phyloP scores from a whole-genome alignment of 2,888 invertebrate species.

The Nezara viridula region DNA sequence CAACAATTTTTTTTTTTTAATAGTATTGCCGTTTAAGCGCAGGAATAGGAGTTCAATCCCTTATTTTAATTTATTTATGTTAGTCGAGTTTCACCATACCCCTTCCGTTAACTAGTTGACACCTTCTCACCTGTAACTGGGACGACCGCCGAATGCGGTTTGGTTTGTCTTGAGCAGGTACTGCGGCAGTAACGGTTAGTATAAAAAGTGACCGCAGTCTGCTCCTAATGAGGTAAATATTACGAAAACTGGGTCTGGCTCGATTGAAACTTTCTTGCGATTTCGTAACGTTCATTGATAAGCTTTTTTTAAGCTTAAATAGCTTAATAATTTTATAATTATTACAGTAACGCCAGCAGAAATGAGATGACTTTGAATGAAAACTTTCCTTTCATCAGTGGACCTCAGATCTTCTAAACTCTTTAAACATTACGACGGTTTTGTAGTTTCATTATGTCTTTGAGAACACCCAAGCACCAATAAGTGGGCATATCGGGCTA shows the following conservation, averaged over 20 bases:
- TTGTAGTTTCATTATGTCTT: too few species aligned
- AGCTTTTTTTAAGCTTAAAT: background rate
- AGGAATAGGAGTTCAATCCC: too few species aligned
- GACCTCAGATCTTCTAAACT: too few species aligned
- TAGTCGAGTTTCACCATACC: background rate
- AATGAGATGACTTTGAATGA: too few species aligned
- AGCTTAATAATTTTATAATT: background rate
- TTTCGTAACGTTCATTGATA: background rate
- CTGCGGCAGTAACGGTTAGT: background rate
- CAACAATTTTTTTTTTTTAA: too few species aligned
- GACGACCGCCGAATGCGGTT: conserved; percentile 14
- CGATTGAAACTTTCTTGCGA: background rate
- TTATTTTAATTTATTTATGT: too few species aligned
- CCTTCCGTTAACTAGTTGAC: background rate
- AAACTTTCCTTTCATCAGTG: too few species aligned
- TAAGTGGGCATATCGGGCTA: too few species aligned
- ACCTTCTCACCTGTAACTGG: background rate
- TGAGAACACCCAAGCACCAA: too few species aligned
- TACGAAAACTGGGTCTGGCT: background rate
- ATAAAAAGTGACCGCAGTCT: conserved; percentile 1
- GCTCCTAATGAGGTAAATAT: conserved; percentile 1
- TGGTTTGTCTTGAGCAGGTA: background rate
- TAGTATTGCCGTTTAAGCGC: too few species aligned
- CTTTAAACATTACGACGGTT: too few species aligned
- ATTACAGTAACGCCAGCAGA: background rate